phyloP scores from a whole-genome alignment of 2,888 invertebrate genomes.

The Clitarchus hookeri region DNA sequence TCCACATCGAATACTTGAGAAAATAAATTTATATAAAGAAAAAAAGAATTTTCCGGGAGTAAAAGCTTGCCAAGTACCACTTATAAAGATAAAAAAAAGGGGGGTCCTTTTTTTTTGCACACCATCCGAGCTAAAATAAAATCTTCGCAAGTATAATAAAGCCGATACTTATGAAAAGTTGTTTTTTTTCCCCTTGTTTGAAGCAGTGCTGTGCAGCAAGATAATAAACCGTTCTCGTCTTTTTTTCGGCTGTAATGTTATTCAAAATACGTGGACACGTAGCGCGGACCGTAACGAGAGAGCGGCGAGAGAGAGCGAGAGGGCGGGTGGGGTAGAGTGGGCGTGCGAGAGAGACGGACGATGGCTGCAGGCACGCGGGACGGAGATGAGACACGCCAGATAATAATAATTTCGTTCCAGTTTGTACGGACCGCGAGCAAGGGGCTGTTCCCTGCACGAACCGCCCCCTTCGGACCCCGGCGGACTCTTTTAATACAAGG shows the following conservation, averaged over 20 bases:
- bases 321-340: not conserved
- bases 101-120: no score
- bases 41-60: no score
- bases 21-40: no score
- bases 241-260: not conserved
- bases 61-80: no score
- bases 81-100: no score
- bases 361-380: not conserved
- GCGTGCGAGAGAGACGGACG: not conserved
- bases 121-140: no score
- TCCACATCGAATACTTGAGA: no score
- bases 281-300: not conserved
- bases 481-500: no score
- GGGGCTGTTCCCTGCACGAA: not conserved
- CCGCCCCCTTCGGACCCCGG: not conserved
- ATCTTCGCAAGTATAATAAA: not conserved
- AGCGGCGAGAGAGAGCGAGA: not conserved
- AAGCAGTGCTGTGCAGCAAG: not conserved
- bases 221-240: not conserved
- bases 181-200: not conserved
- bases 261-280: constrained; percentile 10
- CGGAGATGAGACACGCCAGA: constrained; percentile 3
- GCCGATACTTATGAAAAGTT: not conserved
- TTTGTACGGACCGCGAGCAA: not conserved
- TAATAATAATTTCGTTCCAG: constrained; percentile 14